Evolutionary conservation across 2,113 vertebrate species (phyloP), one percentile per base, ranked within the genome.

Genomic region (Chamaetylas fuelleborni): DNA sequence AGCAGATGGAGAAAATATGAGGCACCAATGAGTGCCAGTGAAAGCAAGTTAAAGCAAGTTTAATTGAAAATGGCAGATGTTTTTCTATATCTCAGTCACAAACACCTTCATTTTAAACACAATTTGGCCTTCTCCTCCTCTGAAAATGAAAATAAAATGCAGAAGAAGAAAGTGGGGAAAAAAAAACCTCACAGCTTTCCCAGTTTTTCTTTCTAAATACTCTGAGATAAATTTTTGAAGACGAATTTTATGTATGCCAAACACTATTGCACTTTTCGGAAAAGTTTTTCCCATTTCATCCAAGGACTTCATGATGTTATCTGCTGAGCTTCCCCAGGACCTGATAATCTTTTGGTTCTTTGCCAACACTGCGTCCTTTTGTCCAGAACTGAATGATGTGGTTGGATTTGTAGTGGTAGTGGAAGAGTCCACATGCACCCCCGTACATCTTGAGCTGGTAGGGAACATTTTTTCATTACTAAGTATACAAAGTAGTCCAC

Each of bases 11-110:
- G 22, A 13, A 87, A 26, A 71, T 74, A 14, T 22, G 12, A 70
- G 38, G 16, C 15, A 38, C 14, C 5, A 5, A 66, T 14, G 11
- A 80, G 6, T 40, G 60, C 34, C 19, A 22, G 12, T 34, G 33
- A 88, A 92, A 92, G 8, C 14, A 77, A 61, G 19, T 66, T 88
- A 88, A 92, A 92, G 8, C 14, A 77, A 61, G 19, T 66, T 88
- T 93, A 88, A 70, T 38, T 69, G 24, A 23, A 62, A 86, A 70
- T 2, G 1, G 14, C 58, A 92, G 40, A 42, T 31, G 12, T 4
- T 81, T 76, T 72, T 92, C 23, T 45, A 20, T 26, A 28, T 58
- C 28, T 42, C 12, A 51, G 34, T 29, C 57, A 42, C 12, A 11
- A 79, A 54, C 17, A 47, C 3, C 47, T 94, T 74, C 8, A 57